Base-by-base conservation (phyloP, 2,888 invertebrate genomes). In the Tetanocera ferruginea region DNA sequence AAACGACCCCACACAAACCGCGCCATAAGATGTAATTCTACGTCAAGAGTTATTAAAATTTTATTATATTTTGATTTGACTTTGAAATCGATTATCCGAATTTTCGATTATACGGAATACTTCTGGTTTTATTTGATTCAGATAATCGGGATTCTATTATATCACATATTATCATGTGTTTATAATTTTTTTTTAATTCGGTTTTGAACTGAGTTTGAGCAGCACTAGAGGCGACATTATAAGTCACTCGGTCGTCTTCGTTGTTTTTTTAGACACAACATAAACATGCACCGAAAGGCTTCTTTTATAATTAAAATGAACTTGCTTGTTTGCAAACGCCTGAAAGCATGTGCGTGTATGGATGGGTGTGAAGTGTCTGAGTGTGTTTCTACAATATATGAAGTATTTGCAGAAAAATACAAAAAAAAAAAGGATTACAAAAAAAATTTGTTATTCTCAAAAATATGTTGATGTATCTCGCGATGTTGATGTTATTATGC, bases 351-450 rank as follows among this genome's bases (percentile, higher is more conserved):
- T 28, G 28, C 60, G 19, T 28, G n/a, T 70, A 76, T 79, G 72
- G 76, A 55, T 78, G 78, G 60, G 79, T 79, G 81, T 79, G 69
- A 81, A 81, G 66, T 78, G 83, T 79, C 83, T 81, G 77, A 25
- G 51, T 11, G 49, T 19, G 55, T 83, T 84, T 83, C 81, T 34
- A 9, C n/a, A n/a, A n/a, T 34, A 34, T 9, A 77, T 83, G 31
- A 51, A n/a, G 31, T 31, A 34, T 37, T 17, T 55, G 52, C 25
- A 8, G 51, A 1, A 69, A 51, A n/a, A 14, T 28, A 69, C 51
- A 25, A 28, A 31, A 51, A 49, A 11, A 4, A 28, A n/a, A n/a
- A n/a, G n/a, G n/a, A n/a, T n/a, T n/a, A n/a, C 9, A 69, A 25
- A 69, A 23, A 31, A 43, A 43, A 17, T 9, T 19, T 37, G 19